Conservation (phyloP, 2,888 invertebrate species). For the Cremastinae sp. region DNA sequence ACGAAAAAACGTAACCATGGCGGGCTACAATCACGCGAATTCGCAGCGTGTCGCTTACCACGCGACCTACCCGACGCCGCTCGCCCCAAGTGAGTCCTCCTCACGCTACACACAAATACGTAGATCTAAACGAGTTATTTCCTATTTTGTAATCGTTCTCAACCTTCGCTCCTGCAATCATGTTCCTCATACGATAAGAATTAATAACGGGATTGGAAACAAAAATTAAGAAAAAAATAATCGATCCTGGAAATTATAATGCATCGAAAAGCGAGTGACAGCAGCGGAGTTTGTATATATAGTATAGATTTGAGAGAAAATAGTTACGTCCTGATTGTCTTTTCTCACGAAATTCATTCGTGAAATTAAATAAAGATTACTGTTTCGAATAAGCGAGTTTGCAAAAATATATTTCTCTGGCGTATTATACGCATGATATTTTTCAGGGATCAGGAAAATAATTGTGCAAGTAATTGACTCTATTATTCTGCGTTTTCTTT, state of each 20-base stretch:
- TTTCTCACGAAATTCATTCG: no score
- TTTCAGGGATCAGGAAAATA: no score
- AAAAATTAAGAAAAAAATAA: conserved; percentile 6
- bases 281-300: no score
- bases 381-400: no score
- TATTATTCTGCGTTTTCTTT: no score
- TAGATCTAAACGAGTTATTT: conserved; percentile 51
- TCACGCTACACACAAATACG: conserved; percentile 63
- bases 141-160: conserved; percentile 51
- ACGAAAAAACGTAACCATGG: conserved; percentile 69
- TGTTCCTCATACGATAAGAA: background rate
- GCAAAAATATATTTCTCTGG: no score
- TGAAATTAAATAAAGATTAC: no score
- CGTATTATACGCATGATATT: no score
- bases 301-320: no score
- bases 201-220: background rate
- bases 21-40: conserved; percentile 79
- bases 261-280: no score
- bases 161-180: background rate
- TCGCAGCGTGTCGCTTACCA: conserved; percentile 80
- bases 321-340: no score
- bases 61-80: conserved; percentile 79
- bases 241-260: background rate
- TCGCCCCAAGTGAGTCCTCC: conserved; percentile 79
- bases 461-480: no score